phyloP scores from a whole-genome alignment of 2,888 invertebrate genomes.

The Physocephala rufipes region DNA sequence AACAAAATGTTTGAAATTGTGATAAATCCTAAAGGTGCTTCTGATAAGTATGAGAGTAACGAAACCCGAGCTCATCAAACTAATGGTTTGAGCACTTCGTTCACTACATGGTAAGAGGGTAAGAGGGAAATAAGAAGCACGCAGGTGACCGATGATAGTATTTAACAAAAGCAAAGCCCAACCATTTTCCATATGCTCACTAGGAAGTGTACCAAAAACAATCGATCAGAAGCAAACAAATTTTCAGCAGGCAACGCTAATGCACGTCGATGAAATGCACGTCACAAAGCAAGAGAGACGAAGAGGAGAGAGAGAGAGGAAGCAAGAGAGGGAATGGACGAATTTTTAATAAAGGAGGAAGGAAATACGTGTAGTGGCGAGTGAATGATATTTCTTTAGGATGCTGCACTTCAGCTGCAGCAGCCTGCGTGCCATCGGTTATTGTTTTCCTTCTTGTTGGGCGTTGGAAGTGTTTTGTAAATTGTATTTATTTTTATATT shows the following conservation, averaged over 20 bases:
- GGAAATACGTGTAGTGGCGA: neutral
- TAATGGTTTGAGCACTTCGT: too few relatives aligned
- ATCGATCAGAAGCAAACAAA: neutral
- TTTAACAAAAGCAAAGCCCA: neutral
- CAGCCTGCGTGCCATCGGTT: neutral
- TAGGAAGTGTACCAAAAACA: neutral
- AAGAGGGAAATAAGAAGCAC: neutral
- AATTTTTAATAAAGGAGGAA: neutral
- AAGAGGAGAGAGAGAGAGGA: neutral
- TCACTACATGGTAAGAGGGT: neutral
- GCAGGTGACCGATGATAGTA: neutral
- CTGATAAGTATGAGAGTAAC: too few relatives aligned
- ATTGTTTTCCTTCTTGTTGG: neutral
- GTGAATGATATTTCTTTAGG: slow-evolving; percentile 13
- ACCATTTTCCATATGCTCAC: too few relatives aligned
- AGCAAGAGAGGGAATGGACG: neutral
- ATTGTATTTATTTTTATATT: slow-evolving; percentile 13
- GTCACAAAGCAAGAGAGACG: neutral
- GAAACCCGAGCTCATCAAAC: too few relatives aligned
- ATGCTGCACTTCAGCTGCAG: neutral
- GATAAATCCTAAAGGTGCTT: too few relatives aligned
- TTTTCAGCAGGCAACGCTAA: neutral
- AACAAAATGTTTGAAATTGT: neutral
- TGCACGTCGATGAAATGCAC: too few relatives aligned
- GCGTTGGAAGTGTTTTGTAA: neutral